These are phyloP conservation scores for Heterocephalus glaber DNA, from an alignment of 2,113 vertebrate species.

Conservation along the genomic window DNA sequence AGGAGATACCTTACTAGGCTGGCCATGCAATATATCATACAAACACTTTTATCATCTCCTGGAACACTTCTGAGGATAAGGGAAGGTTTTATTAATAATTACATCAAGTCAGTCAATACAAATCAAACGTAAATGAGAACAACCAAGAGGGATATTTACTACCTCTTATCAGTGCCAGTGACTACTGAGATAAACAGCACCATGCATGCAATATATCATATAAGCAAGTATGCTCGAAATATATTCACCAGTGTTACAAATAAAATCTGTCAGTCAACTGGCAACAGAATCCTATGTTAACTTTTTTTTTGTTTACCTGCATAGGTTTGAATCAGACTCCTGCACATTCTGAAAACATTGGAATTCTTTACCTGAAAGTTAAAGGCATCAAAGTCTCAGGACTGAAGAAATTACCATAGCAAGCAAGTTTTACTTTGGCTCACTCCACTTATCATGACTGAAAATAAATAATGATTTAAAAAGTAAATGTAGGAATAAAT, in stretches of 20 bases:
- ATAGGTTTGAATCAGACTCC: neutral
- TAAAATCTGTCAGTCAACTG: neutral
- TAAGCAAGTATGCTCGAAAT: neutral
- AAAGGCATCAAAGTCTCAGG: neutral
- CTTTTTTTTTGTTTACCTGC: neutral
- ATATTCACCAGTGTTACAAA: neutral
- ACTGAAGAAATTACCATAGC: neutral
- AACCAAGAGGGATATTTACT: neutral
- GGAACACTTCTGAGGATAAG: conserved; percentile 35
- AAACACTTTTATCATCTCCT: conserved; percentile 10
- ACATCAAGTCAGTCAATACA: neutral
- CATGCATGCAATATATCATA: neutral
- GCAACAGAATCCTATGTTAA: neutral
- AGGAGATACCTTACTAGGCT: neutral
- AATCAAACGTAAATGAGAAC: conserved; percentile 46
- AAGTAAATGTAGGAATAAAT: conserved; percentile 2
- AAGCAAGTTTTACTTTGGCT: neutral
- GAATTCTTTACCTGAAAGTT: neutral
- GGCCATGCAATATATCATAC: neutral
- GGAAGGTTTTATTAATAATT: conserved; percentile 47
- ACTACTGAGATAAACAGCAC: neutral
- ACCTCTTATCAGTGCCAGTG: neutral
- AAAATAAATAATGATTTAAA: conserved; percentile 13
- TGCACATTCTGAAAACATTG: neutral
- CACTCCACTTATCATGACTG: neutral